phyloP scores from a whole-genome alignment of 2,797 vertebrate genomes.

The Falco biarmicus region DNA sequence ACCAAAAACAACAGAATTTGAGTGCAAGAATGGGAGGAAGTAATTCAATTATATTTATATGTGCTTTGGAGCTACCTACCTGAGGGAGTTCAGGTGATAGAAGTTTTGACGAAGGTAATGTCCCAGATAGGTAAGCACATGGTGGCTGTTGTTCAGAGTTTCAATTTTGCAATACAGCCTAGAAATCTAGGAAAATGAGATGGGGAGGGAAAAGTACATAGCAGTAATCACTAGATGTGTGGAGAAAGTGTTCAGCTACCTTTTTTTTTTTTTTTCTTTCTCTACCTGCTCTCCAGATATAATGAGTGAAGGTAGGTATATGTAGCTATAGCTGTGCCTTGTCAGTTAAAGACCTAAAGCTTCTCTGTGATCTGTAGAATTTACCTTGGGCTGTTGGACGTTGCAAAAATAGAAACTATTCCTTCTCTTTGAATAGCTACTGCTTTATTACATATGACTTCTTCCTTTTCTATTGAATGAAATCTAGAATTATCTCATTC shows the following conservation, averaged over 20 bases:
- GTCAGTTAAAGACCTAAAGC: not conserved
- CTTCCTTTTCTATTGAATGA: not conserved
- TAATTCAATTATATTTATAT: not conserved
- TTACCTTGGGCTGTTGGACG: not conserved
- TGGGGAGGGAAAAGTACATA: not conserved
- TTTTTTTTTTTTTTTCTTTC: not conserved
- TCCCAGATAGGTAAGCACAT: not conserved
- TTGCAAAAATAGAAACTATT: constrained; percentile 13
- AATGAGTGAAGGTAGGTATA: not conserved
- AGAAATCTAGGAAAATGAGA: not conserved
- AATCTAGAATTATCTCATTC: constrained; percentile 33
- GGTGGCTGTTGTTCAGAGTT: not conserved
- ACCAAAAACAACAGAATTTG: not conserved
- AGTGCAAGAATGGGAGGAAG: not conserved
- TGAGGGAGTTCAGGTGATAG: not conserved
- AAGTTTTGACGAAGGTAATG: not conserved
- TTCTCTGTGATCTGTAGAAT: not conserved
- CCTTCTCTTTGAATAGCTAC: not conserved
- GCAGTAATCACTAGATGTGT: not conserved
- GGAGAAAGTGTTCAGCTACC: not conserved
- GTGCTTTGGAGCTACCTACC: not conserved
- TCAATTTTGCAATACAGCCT: not conserved
- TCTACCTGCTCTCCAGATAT: not conserved
- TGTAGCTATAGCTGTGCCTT: not conserved
- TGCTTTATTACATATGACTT: not conserved